phyloP scores from a whole-genome alignment of 2,113 vertebrate species.

The Tetrax tetrax region DNA sequence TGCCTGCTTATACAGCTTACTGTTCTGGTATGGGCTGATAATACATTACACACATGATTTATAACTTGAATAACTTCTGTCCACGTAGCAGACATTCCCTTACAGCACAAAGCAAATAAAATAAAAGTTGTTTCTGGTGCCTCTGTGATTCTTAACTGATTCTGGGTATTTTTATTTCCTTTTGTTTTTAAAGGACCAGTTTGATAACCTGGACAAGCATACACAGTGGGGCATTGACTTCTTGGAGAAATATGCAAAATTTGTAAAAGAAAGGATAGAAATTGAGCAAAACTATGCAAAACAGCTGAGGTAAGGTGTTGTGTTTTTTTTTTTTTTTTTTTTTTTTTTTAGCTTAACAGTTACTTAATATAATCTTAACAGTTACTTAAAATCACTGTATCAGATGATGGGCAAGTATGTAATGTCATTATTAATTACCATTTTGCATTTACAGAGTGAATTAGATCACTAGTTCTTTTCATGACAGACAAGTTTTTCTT shows the following conservation, averaged over 20 bases:
- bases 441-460: background rate
- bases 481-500: background rate
- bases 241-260: slow-evolving; percentile 96
- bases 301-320: slow-evolving; percentile 86
- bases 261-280: slow-evolving; percentile 98
- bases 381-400: background rate
- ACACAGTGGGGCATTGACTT: slow-evolving; percentile 99
- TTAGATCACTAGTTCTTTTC: slow-evolving; percentile 1
- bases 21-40: background rate
- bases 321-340: too few species aligned
- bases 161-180: background rate
- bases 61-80: background rate
- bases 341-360: background rate
- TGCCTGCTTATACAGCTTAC: background rate
- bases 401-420: background rate
- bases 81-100: background rate
- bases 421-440: background rate
- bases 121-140: background rate
- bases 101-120: background rate
- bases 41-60: background rate
- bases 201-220: slow-evolving; percentile 98
- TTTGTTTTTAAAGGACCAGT: slow-evolving; percentile 90
- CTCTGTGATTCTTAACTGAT: background rate
- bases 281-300: slow-evolving; percentile 98
- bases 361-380: background rate